Conservation (phyloP, 1,140 invertebrate species). For the Diabrotica undecimpunctata region DNA sequence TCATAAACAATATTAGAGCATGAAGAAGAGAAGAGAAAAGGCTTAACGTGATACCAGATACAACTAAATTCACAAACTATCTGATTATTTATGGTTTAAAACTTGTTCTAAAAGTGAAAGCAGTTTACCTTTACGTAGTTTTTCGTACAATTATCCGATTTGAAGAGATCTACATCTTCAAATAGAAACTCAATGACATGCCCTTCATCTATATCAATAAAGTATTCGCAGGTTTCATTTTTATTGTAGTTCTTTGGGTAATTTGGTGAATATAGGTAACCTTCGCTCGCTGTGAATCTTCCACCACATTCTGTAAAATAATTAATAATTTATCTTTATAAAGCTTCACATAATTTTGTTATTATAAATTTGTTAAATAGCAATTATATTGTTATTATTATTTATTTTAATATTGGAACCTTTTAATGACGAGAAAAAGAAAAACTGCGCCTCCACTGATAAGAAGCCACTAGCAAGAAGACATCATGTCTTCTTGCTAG, state of each 20-base stretch:
- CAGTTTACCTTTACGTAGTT: slow-evolving; percentile 33
- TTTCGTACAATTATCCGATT: slow-evolving; percentile 21
- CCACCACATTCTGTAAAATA: slow-evolving; percentile 52
- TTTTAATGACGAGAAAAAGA: slow-evolving; percentile 58
- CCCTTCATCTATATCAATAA: slow-evolving; percentile 63
- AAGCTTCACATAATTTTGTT: too few species aligned
- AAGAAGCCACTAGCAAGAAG: slow-evolving; percentile 58
- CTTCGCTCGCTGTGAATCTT: slow-evolving; percentile 46
- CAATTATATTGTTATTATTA: too few species aligned
- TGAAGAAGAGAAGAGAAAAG: too few species aligned
- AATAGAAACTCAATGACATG: slow-evolving; percentile 62
- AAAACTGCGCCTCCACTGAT: slow-evolving; percentile 53
- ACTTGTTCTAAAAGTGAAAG: too few species aligned
- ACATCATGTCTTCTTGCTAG: slow-evolving; percentile 59
- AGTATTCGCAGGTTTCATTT: slow-evolving; percentile 69
- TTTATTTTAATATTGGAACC: slow-evolving; percentile 55
- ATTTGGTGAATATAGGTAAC: slow-evolving; percentile 64
- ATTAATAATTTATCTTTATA: slow-evolving; percentile 5
- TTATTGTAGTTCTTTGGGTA: slow-evolving; percentile 72
- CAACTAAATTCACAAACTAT: too few species aligned
- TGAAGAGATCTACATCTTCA: slow-evolving; percentile 46
- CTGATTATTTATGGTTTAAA: too few species aligned
- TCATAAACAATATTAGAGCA: too few species aligned
- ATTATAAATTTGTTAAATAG: too few species aligned
- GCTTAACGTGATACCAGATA: too few species aligned